These are phyloP conservation scores for Pseudomyrmex flavicornis DNA, from an alignment of 1,140 invertebrate genomes.

Conservation along the genomic window DNA sequence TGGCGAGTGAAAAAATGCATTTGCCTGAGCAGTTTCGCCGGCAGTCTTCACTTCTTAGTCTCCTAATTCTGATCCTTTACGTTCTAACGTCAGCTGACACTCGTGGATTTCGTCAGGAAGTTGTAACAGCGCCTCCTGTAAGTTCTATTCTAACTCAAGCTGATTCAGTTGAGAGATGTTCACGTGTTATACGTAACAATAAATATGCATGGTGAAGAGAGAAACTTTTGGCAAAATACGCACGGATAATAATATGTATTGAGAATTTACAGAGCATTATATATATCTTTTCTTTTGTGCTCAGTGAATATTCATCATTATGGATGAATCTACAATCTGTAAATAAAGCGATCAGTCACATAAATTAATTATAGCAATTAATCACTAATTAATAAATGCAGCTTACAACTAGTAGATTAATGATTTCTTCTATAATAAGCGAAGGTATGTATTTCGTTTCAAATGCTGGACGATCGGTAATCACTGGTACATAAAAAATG, in stretches of 20 bases:
- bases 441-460: neutral
- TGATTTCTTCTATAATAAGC: neutral
- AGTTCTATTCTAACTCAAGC: conserved; percentile 55
- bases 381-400: neutral
- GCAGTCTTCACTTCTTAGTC: neutral
- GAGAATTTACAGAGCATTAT: no score
- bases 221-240: no score
- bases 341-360: no score
- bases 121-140: neutral
- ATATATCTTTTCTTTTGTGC: no score
- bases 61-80: conserved; percentile 12
- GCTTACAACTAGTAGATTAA: no score
- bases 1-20: conserved; percentile 52
- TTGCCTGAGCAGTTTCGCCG: neutral
- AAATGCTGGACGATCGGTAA: neutral
- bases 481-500: conserved; percentile 17
- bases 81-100: neutral
- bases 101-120: neutral
- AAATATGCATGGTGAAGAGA: no score
- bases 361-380: neutral
- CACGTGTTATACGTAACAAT: no score
- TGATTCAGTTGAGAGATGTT: neutral
- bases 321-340: no score
- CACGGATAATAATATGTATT: no score
- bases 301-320: no score